phyloP scores from a whole-genome alignment of 2,113 vertebrate genomes.

The Siniperca knerii region DNA sequence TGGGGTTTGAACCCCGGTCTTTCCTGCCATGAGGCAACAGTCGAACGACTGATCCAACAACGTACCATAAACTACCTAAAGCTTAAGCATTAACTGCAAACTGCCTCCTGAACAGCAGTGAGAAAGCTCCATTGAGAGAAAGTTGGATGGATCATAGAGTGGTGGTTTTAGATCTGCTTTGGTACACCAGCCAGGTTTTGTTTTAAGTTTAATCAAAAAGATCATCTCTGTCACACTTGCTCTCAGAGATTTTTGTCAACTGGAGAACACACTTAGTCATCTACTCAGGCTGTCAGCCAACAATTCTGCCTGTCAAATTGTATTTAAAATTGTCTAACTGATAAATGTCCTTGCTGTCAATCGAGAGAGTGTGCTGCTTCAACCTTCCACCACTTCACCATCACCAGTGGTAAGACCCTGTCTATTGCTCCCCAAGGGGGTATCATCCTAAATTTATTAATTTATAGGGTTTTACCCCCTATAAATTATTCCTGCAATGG shows the following conservation, averaged over 20 bases:
- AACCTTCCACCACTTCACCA: background rate
- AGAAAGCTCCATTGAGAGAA: background rate
- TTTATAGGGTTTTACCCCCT: conserved; percentile 26
- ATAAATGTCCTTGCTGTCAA: background rate
- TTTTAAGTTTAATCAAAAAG: background rate
- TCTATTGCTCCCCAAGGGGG: background rate
- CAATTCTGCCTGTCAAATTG: conserved; percentile 1
- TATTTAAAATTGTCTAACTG: conserved; percentile 4
- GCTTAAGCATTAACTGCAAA: background rate
- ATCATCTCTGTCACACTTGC: background rate
- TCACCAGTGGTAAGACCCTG: conserved; percentile 7
- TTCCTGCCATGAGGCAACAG: conserved; percentile 7
- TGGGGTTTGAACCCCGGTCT: conserved; percentile 22
- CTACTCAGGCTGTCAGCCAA: background rate
- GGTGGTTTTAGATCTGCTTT: background rate
- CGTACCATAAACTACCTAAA: background rate
- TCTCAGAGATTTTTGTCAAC: background rate
- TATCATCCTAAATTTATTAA: conserved; percentile 19
- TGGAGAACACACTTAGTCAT: background rate
- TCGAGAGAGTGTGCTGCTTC: background rate
- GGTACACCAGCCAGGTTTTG: background rate
- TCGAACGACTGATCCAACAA: background rate
- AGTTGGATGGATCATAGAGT: background rate
- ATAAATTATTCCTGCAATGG: conserved; percentile 37
- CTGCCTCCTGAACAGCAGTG: background rate